Evolutionary conservation across 1,140 invertebrate species (phyloP).

Genomic region (Drosophila saltans): DNA sequence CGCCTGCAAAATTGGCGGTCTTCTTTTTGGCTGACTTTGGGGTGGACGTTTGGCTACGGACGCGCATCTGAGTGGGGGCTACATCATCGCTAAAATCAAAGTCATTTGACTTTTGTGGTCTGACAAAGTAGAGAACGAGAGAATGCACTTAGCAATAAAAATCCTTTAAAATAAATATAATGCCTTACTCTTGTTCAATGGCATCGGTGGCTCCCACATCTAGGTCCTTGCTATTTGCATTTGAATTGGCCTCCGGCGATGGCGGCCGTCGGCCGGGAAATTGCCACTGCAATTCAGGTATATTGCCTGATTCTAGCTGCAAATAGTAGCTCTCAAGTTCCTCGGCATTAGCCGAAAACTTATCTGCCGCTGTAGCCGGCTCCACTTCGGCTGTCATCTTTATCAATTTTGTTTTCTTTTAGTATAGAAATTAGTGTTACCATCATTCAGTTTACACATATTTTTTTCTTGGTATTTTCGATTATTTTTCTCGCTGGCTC

Average conservation of each 20-base stretch:
- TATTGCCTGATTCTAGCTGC: constrained; percentile 80
- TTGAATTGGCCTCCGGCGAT: constrained; percentile 77
- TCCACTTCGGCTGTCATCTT: constrained; percentile 67
- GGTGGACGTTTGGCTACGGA: constrained; percentile 84
- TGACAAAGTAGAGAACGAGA: constrained; percentile 46
- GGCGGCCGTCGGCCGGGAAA: constrained; percentile 85
- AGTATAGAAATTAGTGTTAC: not conserved
- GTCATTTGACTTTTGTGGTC: constrained; percentile 84
- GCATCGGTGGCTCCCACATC: constrained; percentile 47
- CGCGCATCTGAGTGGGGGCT: constrained; percentile 84
- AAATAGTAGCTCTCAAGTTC: constrained; percentile 83
- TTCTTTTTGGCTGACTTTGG: constrained; percentile 87
- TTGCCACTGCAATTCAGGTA: constrained; percentile 85
- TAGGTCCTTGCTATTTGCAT: constrained; percentile 55
- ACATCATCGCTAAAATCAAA: constrained; percentile 87
- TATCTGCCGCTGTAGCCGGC: constrained; percentile 53
- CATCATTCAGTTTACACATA: not conserved
- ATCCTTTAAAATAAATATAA: too few relatives aligned
- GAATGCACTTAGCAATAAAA: not conserved
- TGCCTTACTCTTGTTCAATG: constrained; percentile 66
- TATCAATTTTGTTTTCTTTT: constrained; percentile 1
- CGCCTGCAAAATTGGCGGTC: constrained; percentile 86
- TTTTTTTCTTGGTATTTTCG: not conserved
- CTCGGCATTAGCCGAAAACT: constrained; percentile 83
- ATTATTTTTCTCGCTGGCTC: too few relatives aligned